Percentiles rank a stretch among this genome's conserved stretches.
phyloP scores from a whole-genome alignment of 2,888 invertebrate species.

The Drosophila acutilabella region DNA sequence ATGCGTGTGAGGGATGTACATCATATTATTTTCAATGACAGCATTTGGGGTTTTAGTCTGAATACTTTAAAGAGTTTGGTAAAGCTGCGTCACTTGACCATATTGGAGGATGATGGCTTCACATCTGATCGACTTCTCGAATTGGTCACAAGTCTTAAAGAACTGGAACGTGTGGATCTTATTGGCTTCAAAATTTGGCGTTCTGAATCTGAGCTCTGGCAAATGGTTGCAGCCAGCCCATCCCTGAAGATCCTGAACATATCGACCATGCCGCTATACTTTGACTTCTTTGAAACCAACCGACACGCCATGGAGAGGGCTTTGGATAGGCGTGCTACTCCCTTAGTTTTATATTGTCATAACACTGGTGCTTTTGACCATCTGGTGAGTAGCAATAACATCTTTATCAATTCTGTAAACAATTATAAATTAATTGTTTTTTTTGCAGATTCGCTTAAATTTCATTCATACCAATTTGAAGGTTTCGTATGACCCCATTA shows the following conservation, averaged over 20 bases:
- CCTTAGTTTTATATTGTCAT: constrained; percentile 22
- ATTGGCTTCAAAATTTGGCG: background rate
- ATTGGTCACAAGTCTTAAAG: constrained; percentile 5
- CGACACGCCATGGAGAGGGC: constrained; percentile 13
- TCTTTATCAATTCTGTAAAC: too few relatives aligned
- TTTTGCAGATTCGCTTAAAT: constrained; percentile 18
- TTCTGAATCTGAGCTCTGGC: constrained; percentile 35
- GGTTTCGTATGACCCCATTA: constrained; percentile 7
- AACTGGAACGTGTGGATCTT: constrained; percentile 30
- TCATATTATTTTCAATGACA: background rate
- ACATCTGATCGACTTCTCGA: background rate
- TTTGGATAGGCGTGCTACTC: constrained; percentile 3
- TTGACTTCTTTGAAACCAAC: constrained; percentile 9
- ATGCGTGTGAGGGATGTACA: constrained; percentile 12
- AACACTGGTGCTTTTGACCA: background rate
- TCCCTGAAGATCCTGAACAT: constrained; percentile 25
- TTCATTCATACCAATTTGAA: constrained; percentile 27
- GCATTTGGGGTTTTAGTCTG: constrained; percentile 5
- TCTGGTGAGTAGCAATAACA: constrained; percentile 8
- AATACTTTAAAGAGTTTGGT: background rate
- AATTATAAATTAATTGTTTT: too few relatives aligned
- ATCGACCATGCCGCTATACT: constrained; percentile 12
- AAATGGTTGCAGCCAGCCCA: constrained; percentile 6
- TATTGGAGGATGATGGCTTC: constrained; percentile 13
- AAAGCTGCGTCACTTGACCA: constrained; percentile 8